Conservation (phyloP, 2,888 invertebrate species). For the Desoria tigrina region DNA sequence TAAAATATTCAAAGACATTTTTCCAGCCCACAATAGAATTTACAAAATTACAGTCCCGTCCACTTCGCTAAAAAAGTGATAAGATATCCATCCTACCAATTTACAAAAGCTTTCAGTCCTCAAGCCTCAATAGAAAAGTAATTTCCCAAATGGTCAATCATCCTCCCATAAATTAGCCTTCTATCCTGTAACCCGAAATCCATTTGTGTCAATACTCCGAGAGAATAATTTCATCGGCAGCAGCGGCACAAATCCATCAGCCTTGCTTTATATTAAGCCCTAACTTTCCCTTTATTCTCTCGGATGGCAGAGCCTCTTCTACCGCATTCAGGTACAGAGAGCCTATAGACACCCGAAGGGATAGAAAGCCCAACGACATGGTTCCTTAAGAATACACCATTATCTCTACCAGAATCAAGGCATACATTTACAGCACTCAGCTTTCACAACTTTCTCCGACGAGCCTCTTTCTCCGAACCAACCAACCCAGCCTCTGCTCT, state of each 20-base stretch:
- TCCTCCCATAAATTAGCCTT: background rate
- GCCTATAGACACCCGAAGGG: too few species aligned
- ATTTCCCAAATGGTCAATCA: conserved; percentile 11
- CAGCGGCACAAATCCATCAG: background rate
- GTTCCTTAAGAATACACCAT: too few species aligned
- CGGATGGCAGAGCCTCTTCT: too few species aligned
- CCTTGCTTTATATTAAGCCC: background rate
- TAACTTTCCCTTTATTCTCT: background rate
- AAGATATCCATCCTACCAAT: background rate
- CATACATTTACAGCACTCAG: too few species aligned
- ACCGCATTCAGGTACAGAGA: too few species aligned
- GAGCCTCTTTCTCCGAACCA: too few species aligned
- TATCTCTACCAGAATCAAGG: too few species aligned
- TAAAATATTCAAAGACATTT: background rate
- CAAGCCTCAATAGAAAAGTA: background rate
- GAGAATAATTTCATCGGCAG: background rate
- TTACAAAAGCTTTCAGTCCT: background rate
- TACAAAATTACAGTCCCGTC: background rate
- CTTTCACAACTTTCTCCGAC: too few species aligned
- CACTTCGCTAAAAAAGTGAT: background rate
- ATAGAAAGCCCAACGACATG: too few species aligned
- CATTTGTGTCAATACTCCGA: conserved; percentile 2
- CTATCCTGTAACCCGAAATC: background rate
- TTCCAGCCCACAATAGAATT: background rate
- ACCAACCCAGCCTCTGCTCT: too few species aligned